phyloP scores from a whole-genome alignment of 2,888 invertebrate species.

The Gari tellinella region DNA sequence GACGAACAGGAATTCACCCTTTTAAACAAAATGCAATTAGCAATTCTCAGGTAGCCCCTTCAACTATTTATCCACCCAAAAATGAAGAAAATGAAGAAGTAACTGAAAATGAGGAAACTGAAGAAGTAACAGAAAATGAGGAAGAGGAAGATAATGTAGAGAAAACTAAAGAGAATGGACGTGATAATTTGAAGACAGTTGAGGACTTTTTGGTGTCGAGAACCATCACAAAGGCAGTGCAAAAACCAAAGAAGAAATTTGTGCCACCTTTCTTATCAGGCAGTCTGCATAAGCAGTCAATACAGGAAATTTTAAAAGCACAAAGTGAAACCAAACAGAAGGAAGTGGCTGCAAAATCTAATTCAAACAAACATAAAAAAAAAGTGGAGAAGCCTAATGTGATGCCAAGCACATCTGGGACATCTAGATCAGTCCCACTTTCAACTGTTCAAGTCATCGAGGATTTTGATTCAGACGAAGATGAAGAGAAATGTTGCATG shows the following conservation, averaged over 20 bases:
- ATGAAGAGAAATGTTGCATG: conserved; percentile 26
- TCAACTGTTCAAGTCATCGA: not conserved
- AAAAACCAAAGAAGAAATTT: conserved; percentile 22
- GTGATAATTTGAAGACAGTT: not conserved
- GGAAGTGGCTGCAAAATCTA: too few relatives aligned
- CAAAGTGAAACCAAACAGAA: not conserved
- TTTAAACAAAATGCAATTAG: conserved; percentile 14
- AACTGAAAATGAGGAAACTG: not conserved
- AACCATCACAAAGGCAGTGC: conserved; percentile 13
- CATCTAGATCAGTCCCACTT: not conserved
- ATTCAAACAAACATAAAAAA: not conserved
- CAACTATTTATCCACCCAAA: conserved; percentile 18
- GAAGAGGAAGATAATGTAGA: not conserved
- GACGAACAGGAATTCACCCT: conserved; percentile 37
- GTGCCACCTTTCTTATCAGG: conserved; percentile 28
- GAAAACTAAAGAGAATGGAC: not conserved
- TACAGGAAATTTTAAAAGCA: conserved; percentile 6
- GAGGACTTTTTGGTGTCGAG: conserved; percentile 1
- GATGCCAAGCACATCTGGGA: not conserved
- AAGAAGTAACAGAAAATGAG: not conserved
- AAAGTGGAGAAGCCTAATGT: too few relatives aligned
- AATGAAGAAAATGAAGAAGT: not conserved
- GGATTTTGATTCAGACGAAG: not conserved
- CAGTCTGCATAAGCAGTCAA: conserved; percentile 20
- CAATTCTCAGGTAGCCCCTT: conserved; percentile 17